Conservation (phyloP, 37 sponge, comb jelly and placozoan species). For the Mnemiopsis leidyi region DNA sequence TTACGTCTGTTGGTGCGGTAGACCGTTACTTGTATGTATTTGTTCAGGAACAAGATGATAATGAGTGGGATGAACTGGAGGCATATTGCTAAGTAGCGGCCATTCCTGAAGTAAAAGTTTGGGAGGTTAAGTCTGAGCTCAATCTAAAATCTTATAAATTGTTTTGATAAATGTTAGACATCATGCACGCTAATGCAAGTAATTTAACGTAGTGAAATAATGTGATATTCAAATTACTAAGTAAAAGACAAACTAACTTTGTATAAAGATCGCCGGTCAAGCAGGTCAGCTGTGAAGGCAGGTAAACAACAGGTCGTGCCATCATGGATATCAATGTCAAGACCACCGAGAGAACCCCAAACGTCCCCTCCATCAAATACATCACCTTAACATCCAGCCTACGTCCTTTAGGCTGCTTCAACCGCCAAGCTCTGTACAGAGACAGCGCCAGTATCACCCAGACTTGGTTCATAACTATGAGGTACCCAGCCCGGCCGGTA, state of each 20-base stretch:
- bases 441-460: slow-evolving; percentile 43
- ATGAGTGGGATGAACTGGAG: neutral
- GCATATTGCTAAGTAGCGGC: neutral
- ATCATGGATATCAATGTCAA: neutral
- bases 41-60: neutral
- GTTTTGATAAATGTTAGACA: no score
- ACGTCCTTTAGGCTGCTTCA: neutral
- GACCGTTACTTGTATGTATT: neutral
- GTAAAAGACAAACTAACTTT: neutral
- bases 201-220: neutral
- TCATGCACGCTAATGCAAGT: neutral
- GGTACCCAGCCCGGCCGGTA: neutral
- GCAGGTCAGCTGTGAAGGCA: neutral
- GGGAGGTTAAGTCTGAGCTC: no score
- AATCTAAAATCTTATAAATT: no score
- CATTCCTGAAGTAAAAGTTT: neutral
- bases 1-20: slow-evolving; percentile 1
- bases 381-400: neutral
- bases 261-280: neutral
- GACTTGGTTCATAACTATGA: neutral
- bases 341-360: neutral
- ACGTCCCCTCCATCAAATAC: neutral
- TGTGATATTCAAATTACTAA: neutral
- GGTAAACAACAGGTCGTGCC: neutral
- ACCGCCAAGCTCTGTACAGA: slow-evolving; percentile 4